Base-by-base conservation (phyloP, 2,113 vertebrate species). In the Pelecanus crispus region DNA sequence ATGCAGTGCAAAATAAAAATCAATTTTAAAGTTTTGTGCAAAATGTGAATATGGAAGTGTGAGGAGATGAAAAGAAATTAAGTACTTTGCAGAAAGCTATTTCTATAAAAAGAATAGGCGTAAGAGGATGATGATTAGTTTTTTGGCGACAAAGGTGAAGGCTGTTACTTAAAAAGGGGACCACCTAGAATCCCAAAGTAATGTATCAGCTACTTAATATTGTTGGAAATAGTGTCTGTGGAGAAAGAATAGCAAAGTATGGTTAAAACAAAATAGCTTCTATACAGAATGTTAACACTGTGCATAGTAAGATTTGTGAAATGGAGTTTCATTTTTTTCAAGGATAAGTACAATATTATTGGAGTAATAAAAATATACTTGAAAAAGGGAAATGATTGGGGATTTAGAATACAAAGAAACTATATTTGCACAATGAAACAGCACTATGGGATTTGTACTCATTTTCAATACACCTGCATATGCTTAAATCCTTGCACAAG, bases 151-250 rank as follows among this genome's bases (percentile, higher is more conserved):
- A 96, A 81, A 94, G 81, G 47, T 94, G 74, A 95, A 94, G 53
- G 42, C 53, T 91, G 9, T 88, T 94, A 88, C 56, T 91, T 86
- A 58, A 92, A 94, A 95, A 13, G 6, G 36, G 28, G 55, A 80
- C 53, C 38, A 65, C 58, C 79, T 95, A 73, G 79, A 75, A 90
- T 94, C 53, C 71, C 17, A 74, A 65, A 79, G 70, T 82, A 87
- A 91, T 74, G 63, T 68, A 49, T 94, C 65, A 94, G 50, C 53
- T 94, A 28, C 70, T 73, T 92, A 95, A 86, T 94, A 83, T 70
- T 90, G 19, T 68, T 81, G 75, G 52, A 72, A 88, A 81, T 79
- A 53, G 38, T 49, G 53, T 70, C 50, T 86, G 53, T 72, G 59
- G 15, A 49, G 55, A 82, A 83, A 86, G 53, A 88, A 79, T 73